Base-by-base conservation (phyloP, 2,113 vertebrate genomes). In the Lethenteron reissneri region DNA sequence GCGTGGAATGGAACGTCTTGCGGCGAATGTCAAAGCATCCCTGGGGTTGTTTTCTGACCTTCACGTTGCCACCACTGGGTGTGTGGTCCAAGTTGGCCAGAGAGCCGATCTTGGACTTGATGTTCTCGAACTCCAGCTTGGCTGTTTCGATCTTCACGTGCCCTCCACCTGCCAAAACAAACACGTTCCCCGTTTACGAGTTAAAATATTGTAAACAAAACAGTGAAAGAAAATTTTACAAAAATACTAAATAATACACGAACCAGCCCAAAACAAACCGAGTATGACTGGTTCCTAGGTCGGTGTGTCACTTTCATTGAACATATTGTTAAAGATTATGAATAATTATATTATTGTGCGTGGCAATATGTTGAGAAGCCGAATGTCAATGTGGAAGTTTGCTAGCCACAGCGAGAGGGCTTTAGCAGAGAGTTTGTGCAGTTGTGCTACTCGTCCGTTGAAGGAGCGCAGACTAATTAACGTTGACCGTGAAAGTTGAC, bases 101-200 rank as follows among this genome's bases (percentile, higher is more conserved):
- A 8, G 88, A 88, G 2, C 85, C 83, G 76, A 88, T 85, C 75
- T 95, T 96, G 56, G 87, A 83, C 73, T 89, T 86, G 69, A 85
- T 85, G 78, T 91, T 89, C 75, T 90, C 90, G 72, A 86, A 85
- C 80, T 82, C 89, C 77, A 89, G 73, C 78, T 92, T 95, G 80
- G 85, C 87, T 70, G 86, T 85, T 77, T 92, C 90, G 1, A 88
- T 86, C 81, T 96, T 97, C 76, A 88, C 80, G 0, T 85, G 86
- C 8, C 88, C 88, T 58, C 88, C 90, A 1, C 92, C 94, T 97
- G 73, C 19, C 76, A 77, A 0, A 19, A 73, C 64, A 72, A 68
- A 68, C 15, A 68, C 62, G 21, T 15, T 68, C 62, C 15, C 62
- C n/a, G 10, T 21, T 10, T 68, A 10, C 64, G 41, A 64, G 60